These are phyloP conservation scores for Bombylius major DNA, from an alignment of 2,888 invertebrate genomes.

Conservation along the genomic window DNA sequence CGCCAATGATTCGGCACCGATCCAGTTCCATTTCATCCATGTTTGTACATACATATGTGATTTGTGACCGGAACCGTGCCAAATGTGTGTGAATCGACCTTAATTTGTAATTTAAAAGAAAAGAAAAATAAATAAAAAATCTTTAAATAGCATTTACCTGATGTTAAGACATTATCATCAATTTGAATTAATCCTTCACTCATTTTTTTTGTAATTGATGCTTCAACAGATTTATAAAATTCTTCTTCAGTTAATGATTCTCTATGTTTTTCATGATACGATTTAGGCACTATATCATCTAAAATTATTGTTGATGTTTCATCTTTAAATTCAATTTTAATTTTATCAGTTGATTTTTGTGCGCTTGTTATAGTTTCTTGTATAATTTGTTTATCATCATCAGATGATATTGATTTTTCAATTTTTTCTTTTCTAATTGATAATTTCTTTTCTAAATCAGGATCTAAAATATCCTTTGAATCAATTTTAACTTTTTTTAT, in stretches of 20 bases:
- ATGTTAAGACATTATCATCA: conserved; percentile 23
- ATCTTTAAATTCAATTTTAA: conserved; percentile 16
- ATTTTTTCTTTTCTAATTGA: conserved; percentile 15
- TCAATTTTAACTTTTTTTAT: not conserved
- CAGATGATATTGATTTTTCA: conserved; percentile 6
- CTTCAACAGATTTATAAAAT: conserved; percentile 33
- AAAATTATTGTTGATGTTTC: not conserved
- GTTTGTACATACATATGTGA: too few species aligned
- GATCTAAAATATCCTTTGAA: conserved; percentile 8
- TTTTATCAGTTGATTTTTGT: conserved; percentile 18
- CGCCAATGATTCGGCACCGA: too few species aligned
- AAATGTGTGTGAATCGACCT: too few species aligned
- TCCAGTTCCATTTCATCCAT: too few species aligned
- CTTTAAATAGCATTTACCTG: conserved; percentile 16
- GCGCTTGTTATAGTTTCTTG: conserved; percentile 6
- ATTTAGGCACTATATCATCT: conserved; percentile 17
- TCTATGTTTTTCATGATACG: conserved; percentile 22
- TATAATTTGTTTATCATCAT: conserved; percentile 1
- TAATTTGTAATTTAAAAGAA: not conserved
- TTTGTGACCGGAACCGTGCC: too few species aligned
- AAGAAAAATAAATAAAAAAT: not conserved
- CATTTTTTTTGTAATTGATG: conserved; percentile 33
- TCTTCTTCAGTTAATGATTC: conserved; percentile 34
- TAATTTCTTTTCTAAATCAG: conserved; percentile 13
- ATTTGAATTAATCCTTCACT: conserved; percentile 31